Evolutionary conservation across 2,797 vertebrate genomes (phyloP), one percentile per base, ranked within the genome.

Genomic region (Platyrinchus mystaceus): DNA sequence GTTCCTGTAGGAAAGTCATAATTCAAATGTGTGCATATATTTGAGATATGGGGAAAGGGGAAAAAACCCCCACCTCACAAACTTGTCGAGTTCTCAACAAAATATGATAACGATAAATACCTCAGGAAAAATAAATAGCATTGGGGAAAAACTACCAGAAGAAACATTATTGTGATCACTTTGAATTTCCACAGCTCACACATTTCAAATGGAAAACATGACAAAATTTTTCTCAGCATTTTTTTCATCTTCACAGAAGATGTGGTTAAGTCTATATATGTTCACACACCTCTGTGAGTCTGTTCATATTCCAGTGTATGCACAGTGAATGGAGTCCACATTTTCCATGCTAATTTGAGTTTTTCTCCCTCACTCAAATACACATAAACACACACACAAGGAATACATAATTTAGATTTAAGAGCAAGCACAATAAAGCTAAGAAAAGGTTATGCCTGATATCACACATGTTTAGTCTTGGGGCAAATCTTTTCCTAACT

Each of bases 1-100:
- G 98, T 98, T 99, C 98, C 99, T 99, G 99, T 99, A 99, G 99
- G 98, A 99, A 99, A 99, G 98, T 99, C 98, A 99, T 99, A 99
- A 99, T 98, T 99, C 99, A 99, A 98, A 98, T 98, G 98, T 98
- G 98, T 97, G 95, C 97, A 96, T 96, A 95, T 97, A 98, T 98
- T 96, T 91, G 91, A 97, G 97, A 97, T 97, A 96, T 24, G 49
- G 80, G 64, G 66, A 96, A 95, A 78, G 83, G 44, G 69, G 56
- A 74, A 82, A 96, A 93, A 94, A 90, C 86, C 82, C 82, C 4
- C 77, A 94, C 50, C 44, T 89, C 81, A 67, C 91, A 96, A 95
- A 97, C 84, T 94, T 93, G 83, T 93, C 49, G 3, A 96, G 83
- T 84, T 96, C 84, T 82, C 69, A 18, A 46, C 34, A 95, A 97